Evolutionary conservation across 2,797 vertebrate genomes (phyloP), one percentile per base, ranked within the genome.

Genomic region (Glossophaga mutica): DNA sequence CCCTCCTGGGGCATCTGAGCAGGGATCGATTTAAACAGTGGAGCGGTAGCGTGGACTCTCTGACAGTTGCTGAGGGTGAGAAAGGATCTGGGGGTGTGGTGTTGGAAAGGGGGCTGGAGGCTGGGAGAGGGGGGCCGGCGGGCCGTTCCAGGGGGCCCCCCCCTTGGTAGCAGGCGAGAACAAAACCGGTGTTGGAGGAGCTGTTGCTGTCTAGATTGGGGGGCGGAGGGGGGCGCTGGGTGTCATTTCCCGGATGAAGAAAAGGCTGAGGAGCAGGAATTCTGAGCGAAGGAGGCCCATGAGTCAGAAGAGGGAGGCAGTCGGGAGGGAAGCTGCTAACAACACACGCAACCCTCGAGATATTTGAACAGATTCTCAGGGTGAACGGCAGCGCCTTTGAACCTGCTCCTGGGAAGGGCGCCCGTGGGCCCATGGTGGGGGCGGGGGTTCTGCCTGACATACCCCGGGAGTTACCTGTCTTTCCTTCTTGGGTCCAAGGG

Each of bases 131-230:
- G n/a, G 22, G 11, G 52, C 22, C 1, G 7, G 1, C 11, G 44
- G 14, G 3, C 3, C 39, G 62, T 32, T 7, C 0, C 14, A 32
- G 39, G 34, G 12, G 0, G 2, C 3, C 12, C 22, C 37, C 1
- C 6, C 24, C 22, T 76, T 3, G 8, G 46, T 1, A 52, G 83
- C 62, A 37, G 62, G 24, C 29, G n/a, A 82, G 70, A 78, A 74
- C 82, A 26, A 32, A 10, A 2, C 34, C 32, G 0, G 6, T 0
- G 1, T 14, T n/a, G 39, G n/a, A 42, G 21, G 24, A 32, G 39
- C 16, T 44, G 9, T 32, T 59, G 34, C 26, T 37, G 0, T 16
- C 18, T 59, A 52, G 57, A 19, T 15, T 37, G 57, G 34, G 59
- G 37, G 2, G 22, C 1, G 22, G 79, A 48, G 34, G 59, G 37